Percentiles rank a stretch among this genome's conserved stretches.
phyloP scores from a whole-genome alignment of 23 tunicate species.

The Oikopleura albicans region DNA sequence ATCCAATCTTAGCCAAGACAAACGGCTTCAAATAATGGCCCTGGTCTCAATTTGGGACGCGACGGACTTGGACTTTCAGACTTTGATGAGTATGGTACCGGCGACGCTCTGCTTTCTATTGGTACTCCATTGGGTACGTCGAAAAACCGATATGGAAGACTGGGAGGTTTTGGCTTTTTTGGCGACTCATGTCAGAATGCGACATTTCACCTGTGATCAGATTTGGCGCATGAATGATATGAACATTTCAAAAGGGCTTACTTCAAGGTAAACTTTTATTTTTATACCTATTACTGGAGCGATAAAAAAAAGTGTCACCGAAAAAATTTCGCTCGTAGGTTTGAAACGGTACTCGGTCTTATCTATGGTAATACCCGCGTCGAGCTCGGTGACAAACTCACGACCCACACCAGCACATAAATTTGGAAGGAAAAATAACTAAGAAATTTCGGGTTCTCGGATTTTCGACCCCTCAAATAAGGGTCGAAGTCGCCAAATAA shows the following conservation, averaged over 20 bases:
- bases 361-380: no score
- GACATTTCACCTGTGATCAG: conserved; percentile 12
- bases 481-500: no score
- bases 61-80: conserved; percentile 11
- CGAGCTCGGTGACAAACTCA: no score
- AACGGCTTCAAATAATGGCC: background rate
- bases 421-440: no score
- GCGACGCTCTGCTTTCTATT: background rate
- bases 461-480: no score
- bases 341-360: no score
- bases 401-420: no score
- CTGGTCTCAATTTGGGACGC: conserved; percentile 7
- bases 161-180: conserved; percentile 16
- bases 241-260: background rate
- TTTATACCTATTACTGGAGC: no score
- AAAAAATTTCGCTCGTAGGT: no score
- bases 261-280: background rate
- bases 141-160: conserved; percentile 2
- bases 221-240: conserved; percentile 15
- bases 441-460: no score
- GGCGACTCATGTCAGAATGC: conserved; percentile 11
- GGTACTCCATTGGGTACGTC: conserved; percentile 12
- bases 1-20: no score
- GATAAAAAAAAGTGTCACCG: no score
- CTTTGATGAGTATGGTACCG: background rate